These are phyloP conservation scores for Stratiomys singularior DNA, from an alignment of 2,888 invertebrate genomes.

Conservation along the genomic window DNA sequence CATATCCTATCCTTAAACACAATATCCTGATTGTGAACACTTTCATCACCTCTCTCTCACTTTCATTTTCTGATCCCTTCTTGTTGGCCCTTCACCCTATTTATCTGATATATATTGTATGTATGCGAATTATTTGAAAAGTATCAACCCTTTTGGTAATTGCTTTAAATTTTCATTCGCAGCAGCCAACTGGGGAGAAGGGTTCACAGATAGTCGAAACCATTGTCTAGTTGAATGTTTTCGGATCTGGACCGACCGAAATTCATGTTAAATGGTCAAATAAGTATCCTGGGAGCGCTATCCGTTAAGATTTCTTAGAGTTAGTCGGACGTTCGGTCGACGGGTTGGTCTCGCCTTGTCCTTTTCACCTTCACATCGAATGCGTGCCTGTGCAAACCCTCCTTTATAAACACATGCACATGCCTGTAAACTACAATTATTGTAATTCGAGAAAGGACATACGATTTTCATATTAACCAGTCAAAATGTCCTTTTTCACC, in stretches of 20 bases:
- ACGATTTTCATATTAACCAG: conserved; percentile 52
- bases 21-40: conserved; percentile 23
- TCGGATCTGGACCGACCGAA: conserved; percentile 26
- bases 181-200: conserved; percentile 42
- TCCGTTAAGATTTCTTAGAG: too few species aligned
- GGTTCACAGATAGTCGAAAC: conserved; percentile 34
- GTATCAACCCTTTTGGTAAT: conserved; percentile 43
- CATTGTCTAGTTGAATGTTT: conserved; percentile 24
- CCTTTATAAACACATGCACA: conserved; percentile 33
- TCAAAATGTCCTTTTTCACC: conserved; percentile 51
- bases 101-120: too few species aligned
- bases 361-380: conserved; percentile 11
- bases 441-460: conserved; percentile 50
- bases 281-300: not conserved
- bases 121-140: conserved; percentile 13
- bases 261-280: conserved; percentile 39
- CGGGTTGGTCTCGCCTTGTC: conserved; percentile 1
- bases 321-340: too few species aligned
- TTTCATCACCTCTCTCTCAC: conserved; percentile 23
- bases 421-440: conserved; percentile 36
- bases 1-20: not conserved
- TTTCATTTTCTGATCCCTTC: not conserved
- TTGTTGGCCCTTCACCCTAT: not conserved
- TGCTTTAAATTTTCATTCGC: conserved; percentile 34
- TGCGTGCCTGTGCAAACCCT: conserved; percentile 1